phyloP scores from a whole-genome alignment of 2,113 vertebrate genomes.

The Erpornis zantholeuca region DNA sequence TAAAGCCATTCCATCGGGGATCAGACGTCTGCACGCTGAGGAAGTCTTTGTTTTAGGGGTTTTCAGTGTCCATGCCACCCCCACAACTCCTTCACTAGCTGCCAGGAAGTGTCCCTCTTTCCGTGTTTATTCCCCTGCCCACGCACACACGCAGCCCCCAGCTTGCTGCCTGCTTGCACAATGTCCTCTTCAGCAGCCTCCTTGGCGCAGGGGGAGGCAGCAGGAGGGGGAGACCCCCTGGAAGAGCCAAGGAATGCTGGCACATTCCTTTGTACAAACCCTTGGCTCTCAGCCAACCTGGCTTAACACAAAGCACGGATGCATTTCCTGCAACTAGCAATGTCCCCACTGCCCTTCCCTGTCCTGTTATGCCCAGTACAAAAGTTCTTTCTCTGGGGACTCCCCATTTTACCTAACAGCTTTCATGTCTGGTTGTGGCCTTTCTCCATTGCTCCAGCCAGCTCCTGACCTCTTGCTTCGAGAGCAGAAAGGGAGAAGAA shows the following conservation, averaged over 20 bases:
- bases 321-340: not conserved
- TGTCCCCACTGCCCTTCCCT: not conserved
- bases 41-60: not conserved
- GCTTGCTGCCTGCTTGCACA: not conserved
- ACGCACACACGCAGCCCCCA: not conserved
- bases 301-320: not conserved
- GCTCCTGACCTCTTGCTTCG: not conserved
- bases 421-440: not conserved
- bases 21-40: not conserved
- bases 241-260: not conserved
- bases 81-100: not conserved
- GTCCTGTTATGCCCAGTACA: not conserved
- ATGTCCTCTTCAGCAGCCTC: not conserved
- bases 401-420: not conserved
- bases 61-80: not conserved
- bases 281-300: not conserved
- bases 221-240: not conserved
- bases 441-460: not conserved
- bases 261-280: not conserved
- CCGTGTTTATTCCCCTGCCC: not conserved
- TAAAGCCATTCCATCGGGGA: not conserved
- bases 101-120: not conserved
- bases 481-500: not conserved
- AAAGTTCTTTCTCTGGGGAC: not conserved
- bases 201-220: not conserved